These are phyloP conservation scores for Hestina assimilis DNA, from an alignment of 1,140 invertebrate species.

Conservation along the genomic window DNA sequence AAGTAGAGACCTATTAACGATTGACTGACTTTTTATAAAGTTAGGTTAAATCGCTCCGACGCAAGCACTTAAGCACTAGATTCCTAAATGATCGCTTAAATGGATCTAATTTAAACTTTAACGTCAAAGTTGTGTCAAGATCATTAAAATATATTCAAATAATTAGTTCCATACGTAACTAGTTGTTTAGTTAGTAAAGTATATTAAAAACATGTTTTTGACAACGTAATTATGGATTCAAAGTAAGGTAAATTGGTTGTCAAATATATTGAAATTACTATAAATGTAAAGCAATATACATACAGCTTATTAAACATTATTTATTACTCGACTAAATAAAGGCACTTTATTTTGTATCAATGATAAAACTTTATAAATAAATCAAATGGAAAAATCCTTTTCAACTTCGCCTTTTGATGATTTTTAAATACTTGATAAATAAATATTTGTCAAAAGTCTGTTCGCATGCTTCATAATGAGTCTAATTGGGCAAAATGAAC, in stretches of 20 bases:
- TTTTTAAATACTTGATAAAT: too few relatives aligned
- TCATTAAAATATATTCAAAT: too few relatives aligned
- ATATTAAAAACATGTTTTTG: neutral
- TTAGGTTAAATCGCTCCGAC: neutral
- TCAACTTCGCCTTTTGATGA: too few relatives aligned
- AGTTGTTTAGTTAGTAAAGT: too few relatives aligned
- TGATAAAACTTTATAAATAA: too few relatives aligned
- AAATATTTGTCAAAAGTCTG: neutral
- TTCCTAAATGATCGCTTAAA: too few relatives aligned
- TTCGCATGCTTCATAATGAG: neutral
- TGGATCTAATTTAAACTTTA: neutral
- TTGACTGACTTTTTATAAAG: conserved; percentile 10
- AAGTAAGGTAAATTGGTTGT: neutral
- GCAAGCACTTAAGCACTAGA: neutral
- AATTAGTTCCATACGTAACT: too few relatives aligned
- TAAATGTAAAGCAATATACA: too few relatives aligned
- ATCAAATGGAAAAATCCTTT: too few relatives aligned
- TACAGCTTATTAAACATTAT: too few relatives aligned
- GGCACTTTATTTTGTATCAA: too few relatives aligned
- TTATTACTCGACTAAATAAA: too few relatives aligned
- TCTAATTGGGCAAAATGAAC: neutral
- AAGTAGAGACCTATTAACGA: conserved; percentile 9
- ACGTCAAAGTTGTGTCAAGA: neutral
- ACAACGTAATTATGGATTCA: neutral
- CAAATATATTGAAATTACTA: neutral